Evolutionary conservation across 2,888 invertebrate genomes (phyloP).

Genomic region (Cyrtodaria siliqua): DNA sequence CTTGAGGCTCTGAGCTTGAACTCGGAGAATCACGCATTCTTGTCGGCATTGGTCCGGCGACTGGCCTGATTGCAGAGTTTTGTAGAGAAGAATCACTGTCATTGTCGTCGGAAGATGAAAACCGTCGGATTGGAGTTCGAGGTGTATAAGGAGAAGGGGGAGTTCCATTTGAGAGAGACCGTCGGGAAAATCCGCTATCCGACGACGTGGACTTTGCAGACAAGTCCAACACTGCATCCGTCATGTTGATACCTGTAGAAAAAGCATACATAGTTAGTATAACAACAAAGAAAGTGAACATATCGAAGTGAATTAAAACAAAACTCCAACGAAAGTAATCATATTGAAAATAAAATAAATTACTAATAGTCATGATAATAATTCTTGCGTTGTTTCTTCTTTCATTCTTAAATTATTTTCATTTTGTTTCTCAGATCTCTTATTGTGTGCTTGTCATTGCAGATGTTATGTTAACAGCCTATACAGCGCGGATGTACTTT

Average conservation of each 20-base stretch:
- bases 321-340: too few species aligned
- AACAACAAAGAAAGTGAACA: too few species aligned
- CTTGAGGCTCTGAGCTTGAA: conserved; percentile 39
- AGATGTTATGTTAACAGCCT: too few species aligned
- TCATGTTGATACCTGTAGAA: conserved; percentile 61
- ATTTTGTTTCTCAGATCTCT: too few species aligned
- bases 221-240: conserved; percentile 72
- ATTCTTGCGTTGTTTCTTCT: too few species aligned
- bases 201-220: conserved; percentile 63
- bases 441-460: too few species aligned
- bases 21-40: conserved; percentile 42
- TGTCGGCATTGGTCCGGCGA: conserved; percentile 54
- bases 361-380: too few species aligned
- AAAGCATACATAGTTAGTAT: too few species aligned
- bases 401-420: too few species aligned
- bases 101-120: conserved; percentile 57
- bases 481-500: too few species aligned
- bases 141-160: conserved; percentile 47
- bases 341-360: too few species aligned
- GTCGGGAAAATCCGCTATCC: conserved; percentile 12
- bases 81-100: conserved; percentile 59
- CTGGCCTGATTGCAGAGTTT: conserved; percentile 48
- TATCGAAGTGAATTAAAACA: too few species aligned
- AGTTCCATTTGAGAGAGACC: conserved; percentile 57
- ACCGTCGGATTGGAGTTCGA: conserved; percentile 27